Conservation (phyloP, 1,140 invertebrate genomes). For the Drosophila nannoptera region DNA sequence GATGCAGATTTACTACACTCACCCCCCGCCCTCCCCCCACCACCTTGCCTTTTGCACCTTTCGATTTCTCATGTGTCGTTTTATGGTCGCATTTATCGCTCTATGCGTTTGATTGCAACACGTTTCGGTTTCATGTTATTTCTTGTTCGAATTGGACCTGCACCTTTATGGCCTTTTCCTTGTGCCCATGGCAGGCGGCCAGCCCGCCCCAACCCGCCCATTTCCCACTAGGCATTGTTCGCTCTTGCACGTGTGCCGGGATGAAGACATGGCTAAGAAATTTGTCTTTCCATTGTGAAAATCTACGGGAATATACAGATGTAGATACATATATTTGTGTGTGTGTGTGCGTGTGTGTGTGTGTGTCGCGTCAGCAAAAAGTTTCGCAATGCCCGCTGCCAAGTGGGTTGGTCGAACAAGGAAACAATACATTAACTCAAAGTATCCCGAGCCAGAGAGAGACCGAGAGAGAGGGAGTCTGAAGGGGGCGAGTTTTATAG, state of each 20-base stretch:
- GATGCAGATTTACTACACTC: conserved; percentile 41
- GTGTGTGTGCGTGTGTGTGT: conserved; percentile 41
- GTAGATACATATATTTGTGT: no score
- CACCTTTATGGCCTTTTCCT: conserved; percentile 65
- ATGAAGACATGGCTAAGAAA: conserved; percentile 58
- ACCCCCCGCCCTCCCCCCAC: conserved; percentile 2
- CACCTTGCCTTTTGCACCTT: conserved; percentile 50
- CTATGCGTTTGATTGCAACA: conserved; percentile 42
- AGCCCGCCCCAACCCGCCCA: conserved; percentile 11
- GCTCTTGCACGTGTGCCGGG: conserved; percentile 57
- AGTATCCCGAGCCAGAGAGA: background rate
- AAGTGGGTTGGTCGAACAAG: conserved; percentile 25
- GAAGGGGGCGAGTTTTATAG: no score
- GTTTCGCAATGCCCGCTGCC: conserved; percentile 14
- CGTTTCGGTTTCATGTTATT: conserved; percentile 31
- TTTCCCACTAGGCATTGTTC: conserved; percentile 18
- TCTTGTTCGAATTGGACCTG: conserved; percentile 56
- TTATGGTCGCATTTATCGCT: conserved; percentile 41
- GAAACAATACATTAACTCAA: conserved; percentile 32
- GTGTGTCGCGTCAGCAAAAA: conserved; percentile 35
- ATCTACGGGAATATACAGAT: no score
- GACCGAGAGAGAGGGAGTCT: no score
- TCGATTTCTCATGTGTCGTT: conserved; percentile 66
- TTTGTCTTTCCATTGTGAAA: conserved; percentile 58
- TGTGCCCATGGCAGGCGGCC: conserved; percentile 29